Conservation (phyloP, 2,797 vertebrate species). For the Tapera naevia region DNA sequence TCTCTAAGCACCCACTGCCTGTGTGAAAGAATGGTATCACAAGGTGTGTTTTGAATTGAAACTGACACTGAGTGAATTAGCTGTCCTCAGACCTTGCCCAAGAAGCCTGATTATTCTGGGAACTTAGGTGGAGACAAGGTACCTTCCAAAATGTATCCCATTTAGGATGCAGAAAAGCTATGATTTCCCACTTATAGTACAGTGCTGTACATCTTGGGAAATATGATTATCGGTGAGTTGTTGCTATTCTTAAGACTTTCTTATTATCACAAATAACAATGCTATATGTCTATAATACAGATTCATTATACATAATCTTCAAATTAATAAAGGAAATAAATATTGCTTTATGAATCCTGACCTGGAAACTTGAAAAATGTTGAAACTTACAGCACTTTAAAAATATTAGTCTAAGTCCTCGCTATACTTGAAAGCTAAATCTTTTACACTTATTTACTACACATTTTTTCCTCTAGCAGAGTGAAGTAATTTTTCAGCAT, state of each 20-base stretch:
- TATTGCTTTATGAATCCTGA: neutral
- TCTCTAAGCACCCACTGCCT: neutral
- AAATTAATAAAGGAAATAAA: neutral
- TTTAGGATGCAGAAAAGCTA: neutral
- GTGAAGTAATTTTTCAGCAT: constrained; percentile 32
- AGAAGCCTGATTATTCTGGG: neutral
- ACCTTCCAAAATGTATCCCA: neutral
- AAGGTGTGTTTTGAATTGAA: neutral
- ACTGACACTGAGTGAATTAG: neutral
- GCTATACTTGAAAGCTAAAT: neutral
- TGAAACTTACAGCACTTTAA: neutral
- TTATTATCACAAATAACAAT: neutral
- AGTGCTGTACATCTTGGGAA: neutral
- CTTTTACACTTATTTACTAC: neutral
- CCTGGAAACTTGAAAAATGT: neutral
- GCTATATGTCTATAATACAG: neutral
- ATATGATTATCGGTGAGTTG: neutral
- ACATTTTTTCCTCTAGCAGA: neutral
- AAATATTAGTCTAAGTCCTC: neutral
- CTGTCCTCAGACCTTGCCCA: neutral
- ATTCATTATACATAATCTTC: neutral
- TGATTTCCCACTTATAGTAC: neutral
- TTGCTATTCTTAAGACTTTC: neutral
- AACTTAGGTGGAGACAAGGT: neutral
- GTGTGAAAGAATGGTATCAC: neutral